Evolutionary conservation across 2,797 vertebrate genomes (phyloP).

Genomic region (Sardinella longiceps): DNA sequence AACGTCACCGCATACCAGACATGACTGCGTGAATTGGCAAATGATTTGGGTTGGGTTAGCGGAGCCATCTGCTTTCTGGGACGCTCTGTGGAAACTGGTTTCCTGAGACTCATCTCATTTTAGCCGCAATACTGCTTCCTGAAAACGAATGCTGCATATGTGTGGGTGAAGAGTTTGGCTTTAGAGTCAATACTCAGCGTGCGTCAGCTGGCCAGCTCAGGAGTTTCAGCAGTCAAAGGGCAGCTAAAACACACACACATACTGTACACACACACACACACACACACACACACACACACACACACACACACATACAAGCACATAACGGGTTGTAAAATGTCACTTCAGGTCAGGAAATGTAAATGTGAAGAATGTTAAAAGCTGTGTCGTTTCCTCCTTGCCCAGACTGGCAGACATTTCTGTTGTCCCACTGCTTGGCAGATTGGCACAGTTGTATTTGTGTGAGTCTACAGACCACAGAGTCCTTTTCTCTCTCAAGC

Average conservation of each 20-base stretch:
- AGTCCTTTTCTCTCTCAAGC: background rate
- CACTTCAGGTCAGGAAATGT: background rate
- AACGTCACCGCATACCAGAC: constrained; percentile 8
- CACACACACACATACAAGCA: background rate
- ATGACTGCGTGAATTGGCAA: background rate
- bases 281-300: background rate
- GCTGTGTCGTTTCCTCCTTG: background rate
- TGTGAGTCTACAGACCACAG: background rate
- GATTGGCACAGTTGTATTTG: background rate
- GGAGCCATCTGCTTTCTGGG: background rate
- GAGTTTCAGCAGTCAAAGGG: background rate
- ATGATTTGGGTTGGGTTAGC: background rate
- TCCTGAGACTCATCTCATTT: background rate
- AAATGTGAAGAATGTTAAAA: background rate
- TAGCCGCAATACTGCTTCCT: background rate
- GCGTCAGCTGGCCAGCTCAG: background rate
- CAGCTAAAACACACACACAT: background rate
- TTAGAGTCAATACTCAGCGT: background rate
- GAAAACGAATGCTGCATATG: background rate
- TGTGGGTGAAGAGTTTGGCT: background rate
- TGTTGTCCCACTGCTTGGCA: background rate
- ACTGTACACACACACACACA: background rate
- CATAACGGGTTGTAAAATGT: background rate
- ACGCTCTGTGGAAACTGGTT: background rate
- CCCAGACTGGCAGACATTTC: constrained; percentile 2